Evolutionary conservation across 2,888 invertebrate species (phyloP).

Genomic region (Phyllotreta cruciferae): DNA sequence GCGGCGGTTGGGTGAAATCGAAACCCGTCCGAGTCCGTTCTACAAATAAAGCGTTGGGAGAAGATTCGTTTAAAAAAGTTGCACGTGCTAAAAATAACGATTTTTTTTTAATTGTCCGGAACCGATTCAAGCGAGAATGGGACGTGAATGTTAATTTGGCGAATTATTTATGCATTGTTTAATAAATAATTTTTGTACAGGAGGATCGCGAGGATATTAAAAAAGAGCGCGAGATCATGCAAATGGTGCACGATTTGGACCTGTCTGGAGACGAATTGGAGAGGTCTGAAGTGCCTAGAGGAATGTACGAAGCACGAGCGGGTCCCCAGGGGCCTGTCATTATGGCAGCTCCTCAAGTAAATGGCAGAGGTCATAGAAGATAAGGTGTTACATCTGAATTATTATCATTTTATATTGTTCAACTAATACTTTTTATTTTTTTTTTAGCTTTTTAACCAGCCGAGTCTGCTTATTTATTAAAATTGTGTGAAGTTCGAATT

Average conservation of each 20-base stretch:
- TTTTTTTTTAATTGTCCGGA: not conserved
- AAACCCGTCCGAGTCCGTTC: slow-evolving; percentile 12
- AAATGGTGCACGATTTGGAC: slow-evolving; percentile 90
- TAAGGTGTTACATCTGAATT: slow-evolving; percentile 39
- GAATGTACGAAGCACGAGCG: slow-evolving; percentile 64
- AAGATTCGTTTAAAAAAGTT: not conserved
- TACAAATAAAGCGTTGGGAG: slow-evolving; percentile 20
- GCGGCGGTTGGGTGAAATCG: slow-evolving; percentile 18
- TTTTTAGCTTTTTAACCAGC: not conserved
- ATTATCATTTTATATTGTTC: too few relatives aligned
- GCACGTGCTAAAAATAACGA: too few relatives aligned
- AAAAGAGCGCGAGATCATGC: slow-evolving; percentile 90
- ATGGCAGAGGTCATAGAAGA: slow-evolving; percentile 56
- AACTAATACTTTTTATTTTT: not conserved
- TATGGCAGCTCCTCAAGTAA: slow-evolving; percentile 54
- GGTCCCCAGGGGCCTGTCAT: slow-evolving; percentile 53
- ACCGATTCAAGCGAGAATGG: not conserved
- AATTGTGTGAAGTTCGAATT: too few relatives aligned
- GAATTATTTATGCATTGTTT: not conserved
- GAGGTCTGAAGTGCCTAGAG: slow-evolving; percentile 70
- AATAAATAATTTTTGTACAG: slow-evolving; percentile 60
- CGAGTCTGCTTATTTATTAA: too few relatives aligned
- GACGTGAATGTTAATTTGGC: not conserved
- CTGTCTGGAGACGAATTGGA: slow-evolving; percentile 80
- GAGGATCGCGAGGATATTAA: slow-evolving; percentile 79